These are phyloP conservation scores for Melipona beecheii DNA, from an alignment of 2,888 invertebrate genomes.

Conservation along the genomic window DNA sequence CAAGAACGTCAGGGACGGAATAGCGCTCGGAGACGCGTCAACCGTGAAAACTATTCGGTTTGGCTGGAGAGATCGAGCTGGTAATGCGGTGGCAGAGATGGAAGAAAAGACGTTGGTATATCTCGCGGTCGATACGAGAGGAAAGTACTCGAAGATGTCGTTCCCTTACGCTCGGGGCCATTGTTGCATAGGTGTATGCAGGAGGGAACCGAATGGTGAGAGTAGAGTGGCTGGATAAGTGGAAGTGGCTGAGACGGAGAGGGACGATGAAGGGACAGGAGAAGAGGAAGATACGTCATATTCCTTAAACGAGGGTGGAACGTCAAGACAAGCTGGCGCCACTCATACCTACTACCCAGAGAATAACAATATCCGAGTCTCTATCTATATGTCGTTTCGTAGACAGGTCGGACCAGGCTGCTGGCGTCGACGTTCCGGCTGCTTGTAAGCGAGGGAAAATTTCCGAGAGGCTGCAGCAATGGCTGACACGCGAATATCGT, in stretches of 20 bases:
- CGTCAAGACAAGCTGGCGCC: slow-evolving; percentile 76
- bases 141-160: slow-evolving; percentile 41
- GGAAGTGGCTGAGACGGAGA: slow-evolving; percentile 47
- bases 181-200: slow-evolving; percentile 45
- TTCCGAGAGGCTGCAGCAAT: background rate
- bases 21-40: slow-evolving; percentile 8
- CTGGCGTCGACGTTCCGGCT: background rate
- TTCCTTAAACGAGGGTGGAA: slow-evolving; percentile 74
- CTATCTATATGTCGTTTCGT: slow-evolving; percentile 68
- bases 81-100: slow-evolving; percentile 2
- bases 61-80: slow-evolving; percentile 11
- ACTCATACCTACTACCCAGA: slow-evolving; percentile 69
- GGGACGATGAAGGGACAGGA: slow-evolving; percentile 17
- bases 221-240: slow-evolving; percentile 58
- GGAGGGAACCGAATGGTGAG: slow-evolving; percentile 49
- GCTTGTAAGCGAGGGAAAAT: slow-evolving; percentile 9
- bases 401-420: slow-evolving; percentile 30
- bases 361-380: slow-evolving; percentile 71
- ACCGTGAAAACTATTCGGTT: slow-evolving; percentile 5
- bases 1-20: background rate
- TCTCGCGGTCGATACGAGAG: slow-evolving; percentile 41
- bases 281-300: slow-evolving; percentile 63
- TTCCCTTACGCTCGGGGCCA: slow-evolving; percentile 29
- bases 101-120: slow-evolving; percentile 12
- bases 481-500: slow-evolving; percentile 12